Percentiles rank a stretch among this genome's conserved stretches.
phyloP scores from a whole-genome alignment of 2,888 invertebrate genomes.

The Dryocosmus kuriphilus region DNA sequence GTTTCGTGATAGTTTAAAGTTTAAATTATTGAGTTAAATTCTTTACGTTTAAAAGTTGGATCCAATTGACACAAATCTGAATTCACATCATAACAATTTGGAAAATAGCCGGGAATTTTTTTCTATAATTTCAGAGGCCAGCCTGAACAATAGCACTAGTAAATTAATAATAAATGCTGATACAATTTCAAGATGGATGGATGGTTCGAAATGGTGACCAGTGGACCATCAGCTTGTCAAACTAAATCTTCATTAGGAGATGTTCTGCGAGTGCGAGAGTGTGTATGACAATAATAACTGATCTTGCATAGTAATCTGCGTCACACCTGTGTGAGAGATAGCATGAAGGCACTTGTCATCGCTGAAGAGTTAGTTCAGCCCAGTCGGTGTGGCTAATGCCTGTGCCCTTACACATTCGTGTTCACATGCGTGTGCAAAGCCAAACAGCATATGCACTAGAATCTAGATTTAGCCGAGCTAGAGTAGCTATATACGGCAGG shows the following conservation, averaged over 20 bases:
- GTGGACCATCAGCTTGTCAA: slow-evolving; percentile 11
- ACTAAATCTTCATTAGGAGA: slow-evolving; percentile 29
- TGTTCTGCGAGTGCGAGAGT: slow-evolving; percentile 1
- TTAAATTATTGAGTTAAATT: no score
- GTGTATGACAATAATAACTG: slow-evolving; percentile 32
- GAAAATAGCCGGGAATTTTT: no score
- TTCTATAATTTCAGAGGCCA: no score
- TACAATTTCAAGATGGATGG: not conserved
- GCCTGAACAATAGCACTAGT: no score
- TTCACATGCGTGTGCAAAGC: not conserved
- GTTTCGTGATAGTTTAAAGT: no score
- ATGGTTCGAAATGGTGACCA: not conserved
- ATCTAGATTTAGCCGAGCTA: slow-evolving; percentile 15
- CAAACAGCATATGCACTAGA: not conserved
- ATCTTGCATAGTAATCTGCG: slow-evolving; percentile 13
- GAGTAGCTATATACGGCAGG: not conserved
- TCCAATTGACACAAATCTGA: no score
- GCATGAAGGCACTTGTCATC: slow-evolving; percentile 26
- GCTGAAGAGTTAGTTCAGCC: slow-evolving; percentile 22
- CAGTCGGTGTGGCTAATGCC: not conserved
- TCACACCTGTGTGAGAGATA: slow-evolving; percentile 30
- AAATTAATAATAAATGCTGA: no score
- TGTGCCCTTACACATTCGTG: not conserved
- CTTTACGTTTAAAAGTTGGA: no score
- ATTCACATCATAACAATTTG: no score